Percentiles rank a stretch among this genome's conserved stretches.
phyloP scores from a whole-genome alignment of 2,888 invertebrate species.

The Heteromyza rotundicornis region DNA sequence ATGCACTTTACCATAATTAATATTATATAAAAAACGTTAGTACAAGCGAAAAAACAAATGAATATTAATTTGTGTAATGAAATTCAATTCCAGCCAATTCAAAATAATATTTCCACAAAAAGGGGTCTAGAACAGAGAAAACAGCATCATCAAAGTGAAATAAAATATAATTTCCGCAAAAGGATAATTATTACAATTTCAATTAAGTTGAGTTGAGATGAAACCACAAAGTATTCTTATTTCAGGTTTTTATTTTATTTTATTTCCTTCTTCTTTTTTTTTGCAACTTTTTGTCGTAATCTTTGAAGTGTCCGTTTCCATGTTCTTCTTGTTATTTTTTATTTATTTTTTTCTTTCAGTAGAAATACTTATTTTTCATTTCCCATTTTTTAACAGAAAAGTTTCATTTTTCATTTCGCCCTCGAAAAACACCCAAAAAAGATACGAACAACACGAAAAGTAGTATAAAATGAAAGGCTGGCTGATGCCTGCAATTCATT shows the following conservation, averaged over 20 bases:
- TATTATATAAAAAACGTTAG: too few species aligned
- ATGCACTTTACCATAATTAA: not conserved
- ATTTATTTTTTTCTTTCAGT: too few species aligned
- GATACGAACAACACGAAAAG: not conserved
- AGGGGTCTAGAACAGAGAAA: not conserved
- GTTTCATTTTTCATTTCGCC: not conserved
- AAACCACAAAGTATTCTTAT: not conserved
- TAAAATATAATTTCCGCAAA: not conserved
- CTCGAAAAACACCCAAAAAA: not conserved
- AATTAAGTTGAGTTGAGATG: not conserved
- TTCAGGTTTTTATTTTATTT: not conserved
- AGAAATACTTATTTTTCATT: not conserved
- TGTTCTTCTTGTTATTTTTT: too few species aligned
- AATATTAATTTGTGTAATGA: not conserved
- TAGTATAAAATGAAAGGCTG: not conserved
- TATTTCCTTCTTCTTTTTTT: not conserved
- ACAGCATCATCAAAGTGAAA: too few species aligned
- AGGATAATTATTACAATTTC: not conserved
- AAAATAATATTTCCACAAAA: not conserved
- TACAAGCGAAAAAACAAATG: too few species aligned
- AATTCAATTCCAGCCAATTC: not conserved
- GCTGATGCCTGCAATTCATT: not conserved
- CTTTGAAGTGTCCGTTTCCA: not conserved
- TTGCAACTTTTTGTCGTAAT: constrained; percentile 4
- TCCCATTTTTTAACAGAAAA: not conserved